Evolutionary conservation across 92 coral and sea anemone genomes (phyloP).

Genomic region (Zoanthus solanderi): DNA sequence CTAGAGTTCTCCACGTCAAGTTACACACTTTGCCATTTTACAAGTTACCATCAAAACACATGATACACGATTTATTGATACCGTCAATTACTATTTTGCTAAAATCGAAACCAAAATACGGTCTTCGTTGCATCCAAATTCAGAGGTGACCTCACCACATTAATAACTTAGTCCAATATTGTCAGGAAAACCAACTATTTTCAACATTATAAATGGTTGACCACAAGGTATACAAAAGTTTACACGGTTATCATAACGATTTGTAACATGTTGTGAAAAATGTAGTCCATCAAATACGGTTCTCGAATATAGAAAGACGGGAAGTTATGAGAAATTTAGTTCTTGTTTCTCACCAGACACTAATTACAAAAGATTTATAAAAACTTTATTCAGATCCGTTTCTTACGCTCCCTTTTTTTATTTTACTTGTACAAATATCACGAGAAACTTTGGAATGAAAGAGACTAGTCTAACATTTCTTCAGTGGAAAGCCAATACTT

Average conservation of each 20-base stretch:
- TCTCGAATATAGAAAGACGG: no score
- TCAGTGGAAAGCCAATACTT: constrained; percentile 22
- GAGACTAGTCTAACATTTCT: constrained; percentile 18
- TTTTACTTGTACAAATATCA: constrained; percentile 1
- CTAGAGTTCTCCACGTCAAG: no score
- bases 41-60: no score
- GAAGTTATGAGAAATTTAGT: not conserved
- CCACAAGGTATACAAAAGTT: constrained; percentile 27
- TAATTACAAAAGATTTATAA: not conserved
- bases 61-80: not conserved
- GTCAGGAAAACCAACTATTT: constrained; percentile 52
- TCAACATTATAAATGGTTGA: constrained; percentile 31
- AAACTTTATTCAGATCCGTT: not conserved
- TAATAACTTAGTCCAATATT: constrained; percentile 32
- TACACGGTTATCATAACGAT: not conserved
- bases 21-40: no score
- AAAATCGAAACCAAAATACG: not conserved
- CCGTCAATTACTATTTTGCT: not conserved
- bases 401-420: not conserved
- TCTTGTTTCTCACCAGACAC: not conserved
- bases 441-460: constrained; percentile 12
- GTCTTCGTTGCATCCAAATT: not conserved
- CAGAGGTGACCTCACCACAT: constrained; percentile 35
- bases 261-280: not conserved
- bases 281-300: no score